Evolutionary conservation across 2,113 vertebrate species (phyloP), one percentile per base, ranked within the genome.

Genomic region (Dissostichus mawsoni): DNA sequence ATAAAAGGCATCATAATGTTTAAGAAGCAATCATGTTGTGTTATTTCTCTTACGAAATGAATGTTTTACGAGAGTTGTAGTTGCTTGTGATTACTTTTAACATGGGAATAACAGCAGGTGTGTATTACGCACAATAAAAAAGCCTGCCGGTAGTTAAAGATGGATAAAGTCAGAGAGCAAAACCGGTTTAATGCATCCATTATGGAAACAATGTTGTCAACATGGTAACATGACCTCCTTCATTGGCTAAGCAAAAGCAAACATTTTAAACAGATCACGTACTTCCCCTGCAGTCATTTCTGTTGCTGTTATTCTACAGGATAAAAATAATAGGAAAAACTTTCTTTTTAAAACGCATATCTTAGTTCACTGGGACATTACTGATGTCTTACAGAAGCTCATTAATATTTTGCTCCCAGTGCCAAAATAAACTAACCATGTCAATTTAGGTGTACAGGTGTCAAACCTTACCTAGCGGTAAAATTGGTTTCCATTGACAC

Each of bases 151-250:
- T 13, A 61, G 59, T n/a, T 10, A 23, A 8, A 8, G 8, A 16
- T 4, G 7, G 11, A 10, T 13, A 13, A 44, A 11, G 14, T 12
- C 25, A 18, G 7, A 23, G 58, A 25, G 74, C 0, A 36, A 58
- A 85, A 74, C 63, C 29, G 36, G 56, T 85, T 74, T 3, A 50
- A 11, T 50, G 16, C 1, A 18, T 48, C 16, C 17, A 6, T 18
- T 23, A 33, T 14, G 20, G 6, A 50, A 67, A 63, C 7, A 59
- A 51, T 2, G 9, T 23, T 52, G 64, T 18, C 9, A 5, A 23
- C 8, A 12, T 4, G 2, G 59, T 45, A 71, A 71, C 52, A 50
- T 55, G 23, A 57, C 29, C 44, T 12, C 12, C 11, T 20, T 44
- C 8, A 44, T 17, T 13, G 8, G 25, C 5, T 17, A 33, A 18